These are phyloP conservation scores for Zaprionus tsacasi DNA, from an alignment of 1,140 invertebrate genomes.

Conservation along the genomic window DNA sequence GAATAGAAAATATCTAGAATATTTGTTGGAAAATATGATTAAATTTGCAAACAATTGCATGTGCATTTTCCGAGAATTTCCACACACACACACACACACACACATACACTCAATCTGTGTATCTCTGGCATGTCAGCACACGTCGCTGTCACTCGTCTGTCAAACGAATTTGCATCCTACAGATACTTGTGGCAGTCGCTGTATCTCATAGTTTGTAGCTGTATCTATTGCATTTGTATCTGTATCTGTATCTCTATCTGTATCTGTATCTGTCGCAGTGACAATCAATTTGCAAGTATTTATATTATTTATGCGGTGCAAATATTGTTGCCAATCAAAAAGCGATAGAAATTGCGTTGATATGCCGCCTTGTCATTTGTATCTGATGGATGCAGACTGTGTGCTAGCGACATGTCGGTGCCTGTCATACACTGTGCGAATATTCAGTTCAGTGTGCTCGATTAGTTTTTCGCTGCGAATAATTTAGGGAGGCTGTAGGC, in stretches of 20 bases:
- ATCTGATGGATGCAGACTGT: conserved; percentile 33
- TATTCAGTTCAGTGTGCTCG: conserved; percentile 1
- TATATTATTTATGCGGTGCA: conserved; percentile 56
- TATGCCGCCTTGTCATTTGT: conserved; percentile 36
- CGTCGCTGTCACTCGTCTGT: not conserved
- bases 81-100: not conserved
- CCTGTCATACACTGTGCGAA: not conserved
- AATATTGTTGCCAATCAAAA: conserved; percentile 55
- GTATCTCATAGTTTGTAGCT: not conserved
- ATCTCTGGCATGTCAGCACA: conserved; percentile 4
- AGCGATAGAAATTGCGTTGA: conserved; percentile 43
- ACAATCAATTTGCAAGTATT: conserved; percentile 63
- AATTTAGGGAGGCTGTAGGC: conserved; percentile 18
- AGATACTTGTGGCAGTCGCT: conserved; percentile 1
- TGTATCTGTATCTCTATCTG: not conserved
- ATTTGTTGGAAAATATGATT: not conserved
- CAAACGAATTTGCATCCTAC: conserved; percentile 2
- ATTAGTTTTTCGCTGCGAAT: conserved; percentile 42
- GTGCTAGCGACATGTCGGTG: conserved; percentile 4
- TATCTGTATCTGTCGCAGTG: conserved; percentile 33
- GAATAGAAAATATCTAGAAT: not conserved
- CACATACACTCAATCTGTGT: not conserved
- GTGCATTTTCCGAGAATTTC: not conserved
- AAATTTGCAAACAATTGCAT: conserved; percentile 6
- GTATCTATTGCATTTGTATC: not conserved